phyloP scores from a whole-genome alignment of 2,888 invertebrate species.

The Drosophila mimica region DNA sequence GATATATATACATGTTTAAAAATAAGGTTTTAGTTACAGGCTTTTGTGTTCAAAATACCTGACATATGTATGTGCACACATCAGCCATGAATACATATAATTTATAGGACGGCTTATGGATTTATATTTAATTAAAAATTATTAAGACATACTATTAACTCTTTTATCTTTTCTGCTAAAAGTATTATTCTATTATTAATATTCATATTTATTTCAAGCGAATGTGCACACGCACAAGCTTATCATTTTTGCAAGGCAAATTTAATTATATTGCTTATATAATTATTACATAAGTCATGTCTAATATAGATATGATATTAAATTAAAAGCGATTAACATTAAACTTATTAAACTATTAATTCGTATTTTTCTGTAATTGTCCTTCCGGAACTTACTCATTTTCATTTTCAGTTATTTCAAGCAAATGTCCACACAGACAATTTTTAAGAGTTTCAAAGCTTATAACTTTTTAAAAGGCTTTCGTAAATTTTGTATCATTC shows the following conservation, averaged over 20 bases:
- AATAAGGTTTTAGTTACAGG: conserved; percentile 1
- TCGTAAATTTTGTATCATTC: background rate
- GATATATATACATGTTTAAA: background rate
- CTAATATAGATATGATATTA: background rate
- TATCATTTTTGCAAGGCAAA: background rate
- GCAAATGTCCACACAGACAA: too few relatives aligned
- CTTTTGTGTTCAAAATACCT: background rate
- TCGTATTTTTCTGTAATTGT: too few relatives aligned
- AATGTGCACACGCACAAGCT: background rate
- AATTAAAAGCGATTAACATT: too few relatives aligned
- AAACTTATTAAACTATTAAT: too few relatives aligned
- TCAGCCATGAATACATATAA: background rate
- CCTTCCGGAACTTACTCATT: too few relatives aligned
- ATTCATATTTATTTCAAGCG: background rate
- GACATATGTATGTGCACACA: conserved; percentile 5
- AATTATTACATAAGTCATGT: background rate
- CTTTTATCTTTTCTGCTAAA: background rate
- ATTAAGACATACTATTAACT: background rate
- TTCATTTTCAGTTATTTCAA: too few relatives aligned
- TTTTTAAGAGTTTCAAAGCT: too few relatives aligned
- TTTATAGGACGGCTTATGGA: background rate
- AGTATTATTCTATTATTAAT: background rate
- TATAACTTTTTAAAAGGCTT: background rate
- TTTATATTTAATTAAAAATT: background rate
- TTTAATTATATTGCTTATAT: background rate